Base-by-base conservation (phyloP, 2,888 invertebrate genomes). In the Polylopha cassiicola region DNA sequence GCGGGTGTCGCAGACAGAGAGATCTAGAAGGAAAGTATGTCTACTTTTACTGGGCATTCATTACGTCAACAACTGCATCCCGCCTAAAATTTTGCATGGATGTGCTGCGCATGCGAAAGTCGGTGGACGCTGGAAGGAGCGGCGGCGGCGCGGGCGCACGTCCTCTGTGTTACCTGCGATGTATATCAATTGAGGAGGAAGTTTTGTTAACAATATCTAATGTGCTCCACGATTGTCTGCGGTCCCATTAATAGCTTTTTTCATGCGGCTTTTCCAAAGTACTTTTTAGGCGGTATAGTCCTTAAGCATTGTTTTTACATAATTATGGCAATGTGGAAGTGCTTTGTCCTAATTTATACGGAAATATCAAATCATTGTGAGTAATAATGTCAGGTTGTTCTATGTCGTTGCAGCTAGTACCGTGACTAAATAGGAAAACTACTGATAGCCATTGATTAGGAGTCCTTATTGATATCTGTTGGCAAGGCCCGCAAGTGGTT, bases 201-300 rank as follows among this genome's bases (percentile, higher is more conserved):
- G 84, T 82, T 82, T 85, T 84, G 84, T 82, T 70, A 82, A 85
- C 79, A 85, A 85, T 85, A 85, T 81, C 79, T 84, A 85, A 84
- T 84, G 82, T 78, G 75, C 77, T 74, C 74, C 50, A 66, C 65
- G 73, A 70, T 59, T 58, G 62, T 47, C 54, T 47, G 81, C 84
- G 84, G 84, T 65, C 48, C 67, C 65, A 81, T 81, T 84, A 79
- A 82, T 76, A 74, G 65, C 64, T 75, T 78, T 80, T 70, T 80
- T 59, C 55, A 58, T 53, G 54, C 65, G 66, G 64, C 59, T 61
- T 61, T 70, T 59, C 63, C 65, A 62, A 70, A 71, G 70, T 70
- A 66, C 65, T 63, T 65, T 64, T 61, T 61, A 53, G 51, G 55
- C 50, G 43, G n/a, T n/a, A n/a, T n/a, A n/a, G n/a, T 59, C 49